phyloP scores from a whole-genome alignment of 2,888 invertebrate genomes.

The Cheilosia soror region DNA sequence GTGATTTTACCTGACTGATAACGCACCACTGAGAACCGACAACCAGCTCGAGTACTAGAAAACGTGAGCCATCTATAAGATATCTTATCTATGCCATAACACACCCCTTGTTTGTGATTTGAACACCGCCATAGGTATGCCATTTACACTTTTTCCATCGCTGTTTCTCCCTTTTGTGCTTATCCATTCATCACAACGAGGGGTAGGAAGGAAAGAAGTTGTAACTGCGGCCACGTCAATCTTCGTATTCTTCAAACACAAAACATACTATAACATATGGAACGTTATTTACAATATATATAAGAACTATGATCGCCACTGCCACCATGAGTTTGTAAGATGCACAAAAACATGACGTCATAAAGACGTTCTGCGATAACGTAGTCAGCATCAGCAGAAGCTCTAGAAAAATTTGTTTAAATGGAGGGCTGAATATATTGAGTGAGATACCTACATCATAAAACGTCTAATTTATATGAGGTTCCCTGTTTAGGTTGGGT shows the following conservation, averaged over 20 bases:
- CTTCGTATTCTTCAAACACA: constrained; percentile 28
- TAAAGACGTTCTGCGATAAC: constrained; percentile 46
- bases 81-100: constrained; percentile 70
- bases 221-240: constrained; percentile 39
- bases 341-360: constrained; percentile 70
- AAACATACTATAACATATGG: constrained; percentile 29
- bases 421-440: constrained; percentile 14
- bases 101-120: constrained; percentile 63
- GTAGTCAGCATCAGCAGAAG: constrained; percentile 24
- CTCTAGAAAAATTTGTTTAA: constrained; percentile 43
- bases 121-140: constrained; percentile 12
- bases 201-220: background rate
- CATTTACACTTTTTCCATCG: constrained; percentile 39
- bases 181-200: background rate
- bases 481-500: constrained; percentile 40
- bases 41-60: constrained; percentile 47
- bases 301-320: constrained; percentile 64
- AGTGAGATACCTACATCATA: constrained; percentile 27
- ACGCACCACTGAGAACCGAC: constrained; percentile 41
- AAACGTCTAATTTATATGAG: constrained; percentile 62
- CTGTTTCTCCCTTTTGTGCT: constrained; percentile 15
- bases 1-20: constrained; percentile 72
- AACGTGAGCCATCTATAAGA: constrained; percentile 68
- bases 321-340: constrained; percentile 52
- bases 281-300: constrained; percentile 59